Evolutionary conservation across 2,888 invertebrate species (phyloP), one percentile per base, ranked within the genome.

Genomic region (Caenorhabditis angaria): DNA sequence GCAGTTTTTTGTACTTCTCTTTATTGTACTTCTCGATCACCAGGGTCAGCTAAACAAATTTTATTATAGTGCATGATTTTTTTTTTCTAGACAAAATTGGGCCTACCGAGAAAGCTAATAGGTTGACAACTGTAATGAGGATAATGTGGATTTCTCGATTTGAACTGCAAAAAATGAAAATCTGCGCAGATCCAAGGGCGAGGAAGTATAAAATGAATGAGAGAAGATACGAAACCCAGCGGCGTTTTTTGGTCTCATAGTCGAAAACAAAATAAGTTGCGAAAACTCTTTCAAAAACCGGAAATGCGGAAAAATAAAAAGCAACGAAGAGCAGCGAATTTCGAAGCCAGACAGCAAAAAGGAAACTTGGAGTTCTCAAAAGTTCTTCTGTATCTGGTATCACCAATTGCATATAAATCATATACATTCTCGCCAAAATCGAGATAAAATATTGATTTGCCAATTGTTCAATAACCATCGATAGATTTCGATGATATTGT

Each of bases 301-400:
- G 67, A 55, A 78, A 78, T 12, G 72, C 65, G 2, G 78, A 75
- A 29, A 75, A 78, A 57, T 78, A 78, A 32, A 78, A 75, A 27
- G 75, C 78, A 29, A 78, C 70, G 56, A 78, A 78, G 22, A 67
- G 62, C 14, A 78, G 57, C 20, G 65, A 70, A 47, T 78, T 78
- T 0, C 78, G 75, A 32, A 75, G 59, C 65, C 65, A 70, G 25
- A 61, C 53, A 5, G 70, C 70, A n/a, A 65, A 61, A 0, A 70
- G 61, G n/a, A 70, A 70, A 5, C 35, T 25, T 27, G 50, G 24
- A 25, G 65, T 60, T n/a, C 41, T 14, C 18, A 70, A 57, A 10
- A 70, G 59, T 22, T 48, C 61, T 35, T 56, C 70, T 70, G 54
- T 27, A 27, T 54, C 25, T 14, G 25, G 54, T 27, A 54, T 54